These are phyloP conservation scores for Tetanocera ferruginea DNA, from an alignment of 2,888 invertebrate species.

Conservation along the genomic window DNA sequence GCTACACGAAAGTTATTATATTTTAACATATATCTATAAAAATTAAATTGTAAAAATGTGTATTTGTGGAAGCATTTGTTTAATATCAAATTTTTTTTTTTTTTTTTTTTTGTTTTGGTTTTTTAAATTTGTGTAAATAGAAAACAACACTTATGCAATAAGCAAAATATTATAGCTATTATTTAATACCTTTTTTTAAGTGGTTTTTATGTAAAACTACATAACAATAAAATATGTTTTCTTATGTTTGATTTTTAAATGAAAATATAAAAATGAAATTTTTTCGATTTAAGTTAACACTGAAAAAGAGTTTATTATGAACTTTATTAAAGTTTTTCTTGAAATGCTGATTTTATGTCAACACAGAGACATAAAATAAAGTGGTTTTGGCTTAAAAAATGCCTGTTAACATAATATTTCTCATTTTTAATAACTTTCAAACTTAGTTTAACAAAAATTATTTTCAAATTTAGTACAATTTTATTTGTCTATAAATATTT, in stretches of 20 bases:
- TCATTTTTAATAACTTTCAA: neutral
- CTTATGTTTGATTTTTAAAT: neutral
- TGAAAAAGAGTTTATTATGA: too few relatives aligned
- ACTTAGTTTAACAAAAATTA: too few relatives aligned
- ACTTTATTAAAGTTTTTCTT: too few relatives aligned
- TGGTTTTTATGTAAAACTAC: neutral
- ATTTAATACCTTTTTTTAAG: neutral
- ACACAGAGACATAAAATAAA: too few relatives aligned
- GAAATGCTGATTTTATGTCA: too few relatives aligned
- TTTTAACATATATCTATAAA: constrained; percentile 9
- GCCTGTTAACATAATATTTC: neutral
- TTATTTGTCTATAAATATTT: neutral
- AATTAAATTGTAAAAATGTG: constrained; percentile 33
- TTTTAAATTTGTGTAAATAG: constrained; percentile 4
- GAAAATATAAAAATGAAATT: too few relatives aligned
- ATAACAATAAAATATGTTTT: neutral
- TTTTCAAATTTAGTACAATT: too few relatives aligned
- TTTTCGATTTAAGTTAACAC: too few relatives aligned
- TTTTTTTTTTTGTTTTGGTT: constrained; percentile 40
- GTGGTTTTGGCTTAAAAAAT: neutral
- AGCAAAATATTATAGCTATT: neutral
- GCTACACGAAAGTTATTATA: constrained; percentile 7
- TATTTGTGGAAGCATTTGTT: constrained; percentile 56
- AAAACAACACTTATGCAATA: constrained; percentile 12
- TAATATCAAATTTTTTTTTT: constrained; percentile 37